These are phyloP conservation scores for Sminthurinus aureus DNA, from an alignment of 2,888 invertebrate species.

Conservation along the genomic window DNA sequence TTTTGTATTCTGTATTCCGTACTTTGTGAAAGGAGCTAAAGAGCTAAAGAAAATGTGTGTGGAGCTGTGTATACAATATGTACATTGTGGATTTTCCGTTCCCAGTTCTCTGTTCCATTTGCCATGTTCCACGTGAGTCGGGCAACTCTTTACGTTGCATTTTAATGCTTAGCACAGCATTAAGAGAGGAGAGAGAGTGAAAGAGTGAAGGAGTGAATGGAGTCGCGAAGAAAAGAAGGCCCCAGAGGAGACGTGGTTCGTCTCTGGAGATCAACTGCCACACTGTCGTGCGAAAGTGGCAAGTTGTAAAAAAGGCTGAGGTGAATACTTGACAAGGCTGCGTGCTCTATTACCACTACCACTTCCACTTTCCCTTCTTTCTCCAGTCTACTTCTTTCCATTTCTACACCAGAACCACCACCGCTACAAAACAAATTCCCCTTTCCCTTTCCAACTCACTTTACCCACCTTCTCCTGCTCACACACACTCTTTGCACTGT, in stretches of 20 bases:
- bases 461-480: not conserved
- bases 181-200: no score
- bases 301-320: conserved; percentile 18
- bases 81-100: no score
- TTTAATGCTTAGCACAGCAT: no score
- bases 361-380: not conserved
- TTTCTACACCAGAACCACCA: not conserved
- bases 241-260: conserved; percentile 10
- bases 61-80: no score
- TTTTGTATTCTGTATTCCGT: no score
- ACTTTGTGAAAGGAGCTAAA: no score
- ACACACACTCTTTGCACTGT: not conserved
- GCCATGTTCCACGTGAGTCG: no score
- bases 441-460: not conserved
- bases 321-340: conserved; percentile 3
- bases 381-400: not conserved
- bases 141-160: no score
- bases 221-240: conserved; percentile 7
- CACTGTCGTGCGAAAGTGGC: not conserved
- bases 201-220: no score
- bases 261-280: conserved; percentile 25
- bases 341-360: not conserved
- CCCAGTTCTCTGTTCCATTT: no score
- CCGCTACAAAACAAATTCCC: not conserved
- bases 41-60: no score